phyloP scores from a whole-genome alignment of 2,113 vertebrate species.

The Elephas maximus region DNA sequence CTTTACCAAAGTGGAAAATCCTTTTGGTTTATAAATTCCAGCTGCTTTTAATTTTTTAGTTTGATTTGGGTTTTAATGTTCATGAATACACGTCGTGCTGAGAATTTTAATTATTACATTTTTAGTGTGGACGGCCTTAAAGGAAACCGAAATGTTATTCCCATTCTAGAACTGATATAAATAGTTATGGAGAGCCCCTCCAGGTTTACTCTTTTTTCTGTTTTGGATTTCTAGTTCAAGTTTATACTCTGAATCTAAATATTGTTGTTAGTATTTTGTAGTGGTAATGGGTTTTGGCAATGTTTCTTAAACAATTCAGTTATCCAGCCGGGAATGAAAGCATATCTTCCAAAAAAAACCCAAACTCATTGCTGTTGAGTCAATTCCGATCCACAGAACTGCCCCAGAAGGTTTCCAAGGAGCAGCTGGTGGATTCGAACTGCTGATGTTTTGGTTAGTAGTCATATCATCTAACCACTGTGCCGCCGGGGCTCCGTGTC shows the following conservation, averaged over 20 bases:
- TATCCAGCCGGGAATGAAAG: neutral
- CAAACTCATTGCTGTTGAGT: no score
- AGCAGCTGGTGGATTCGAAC: no score
- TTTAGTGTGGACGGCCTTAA: slow-evolving; percentile 28
- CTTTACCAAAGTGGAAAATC: slow-evolving; percentile 86
- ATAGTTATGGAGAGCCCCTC: neutral
- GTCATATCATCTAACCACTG: no score
- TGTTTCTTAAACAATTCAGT: slow-evolving; percentile 26
- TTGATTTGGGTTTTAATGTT: slow-evolving; percentile 82
- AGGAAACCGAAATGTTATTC: slow-evolving; percentile 58
- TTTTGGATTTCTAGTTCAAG: slow-evolving; percentile 27
- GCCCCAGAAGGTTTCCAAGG: no score
- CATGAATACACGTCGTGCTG: slow-evolving; percentile 60
- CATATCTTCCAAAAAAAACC: neutral
- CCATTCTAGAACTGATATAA: slow-evolving; percentile 9
- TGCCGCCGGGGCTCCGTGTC: neutral
- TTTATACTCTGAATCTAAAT: neutral
- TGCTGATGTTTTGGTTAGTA: no score
- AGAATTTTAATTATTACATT: slow-evolving; percentile 71
- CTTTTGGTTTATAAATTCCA: slow-evolving; percentile 84
- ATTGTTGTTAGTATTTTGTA: slow-evolving; percentile 4
- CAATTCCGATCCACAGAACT: no score
- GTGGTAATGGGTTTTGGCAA: neutral
- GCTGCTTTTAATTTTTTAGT: slow-evolving; percentile 86
- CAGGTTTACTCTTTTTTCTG: neutral